Percentiles rank a stretch among this genome's conserved stretches.
These are phyloP conservation scores for Alces alces DNA, from an alignment of 2,113 vertebrate species.

Conservation along the genomic window DNA sequence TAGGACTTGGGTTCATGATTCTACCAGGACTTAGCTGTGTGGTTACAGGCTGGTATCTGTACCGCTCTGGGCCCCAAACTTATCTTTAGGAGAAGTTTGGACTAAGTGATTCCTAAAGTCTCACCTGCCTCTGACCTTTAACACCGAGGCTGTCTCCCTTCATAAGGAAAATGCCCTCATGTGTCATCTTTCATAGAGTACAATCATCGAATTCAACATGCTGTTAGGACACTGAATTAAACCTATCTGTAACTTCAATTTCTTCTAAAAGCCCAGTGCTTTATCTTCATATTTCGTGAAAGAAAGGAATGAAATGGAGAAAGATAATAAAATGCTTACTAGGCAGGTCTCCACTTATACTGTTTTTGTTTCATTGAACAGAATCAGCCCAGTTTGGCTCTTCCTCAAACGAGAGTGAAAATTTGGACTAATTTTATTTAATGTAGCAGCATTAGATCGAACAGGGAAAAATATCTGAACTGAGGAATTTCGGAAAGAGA, in stretches of 20 bases:
- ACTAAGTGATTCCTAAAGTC: neutral
- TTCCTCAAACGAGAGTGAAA: neutral
- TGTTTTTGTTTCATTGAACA: fast-evolving
- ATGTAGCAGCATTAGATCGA: neutral
- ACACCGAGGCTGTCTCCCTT: neutral
- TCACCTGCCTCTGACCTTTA: neutral
- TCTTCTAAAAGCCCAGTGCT: neutral
- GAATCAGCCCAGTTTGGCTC: neutral
- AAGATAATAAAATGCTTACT: neutral
- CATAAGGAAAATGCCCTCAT: neutral
- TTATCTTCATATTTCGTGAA: neutral
- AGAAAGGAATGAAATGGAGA: neutral
- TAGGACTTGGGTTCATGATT: neutral
- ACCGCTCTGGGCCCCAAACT: neutral
- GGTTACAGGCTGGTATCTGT: fast-evolving
- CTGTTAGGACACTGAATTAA: neutral
- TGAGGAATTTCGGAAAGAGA: neutral
- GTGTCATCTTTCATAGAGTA: neutral
- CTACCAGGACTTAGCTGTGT: neutral
- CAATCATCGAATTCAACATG: fast-evolving
- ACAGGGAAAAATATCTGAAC: neutral
- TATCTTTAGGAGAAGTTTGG: neutral
- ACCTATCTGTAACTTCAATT: neutral
- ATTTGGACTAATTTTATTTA: neutral
- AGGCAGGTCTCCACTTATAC: neutral